Evolutionary conservation across 2,888 invertebrate genomes (phyloP).

Genomic region (Baccha elongata): DNA sequence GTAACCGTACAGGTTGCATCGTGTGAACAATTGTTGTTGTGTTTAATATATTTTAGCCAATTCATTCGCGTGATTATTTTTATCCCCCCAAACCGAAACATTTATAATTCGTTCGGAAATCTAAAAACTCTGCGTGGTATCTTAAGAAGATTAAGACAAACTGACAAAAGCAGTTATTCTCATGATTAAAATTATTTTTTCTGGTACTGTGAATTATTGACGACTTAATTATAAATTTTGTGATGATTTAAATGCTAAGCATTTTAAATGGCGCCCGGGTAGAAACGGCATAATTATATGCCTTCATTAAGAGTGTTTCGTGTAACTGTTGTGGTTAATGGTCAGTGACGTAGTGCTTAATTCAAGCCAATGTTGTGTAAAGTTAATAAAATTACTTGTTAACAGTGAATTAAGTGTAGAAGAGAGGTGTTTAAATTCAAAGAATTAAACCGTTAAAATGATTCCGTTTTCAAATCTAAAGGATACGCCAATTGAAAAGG

Average conservation of each 20-base stretch:
- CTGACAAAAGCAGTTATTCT: background rate
- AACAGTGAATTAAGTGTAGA: conserved; percentile 32
- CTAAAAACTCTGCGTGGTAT: background rate
- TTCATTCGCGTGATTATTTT: conserved; percentile 5
- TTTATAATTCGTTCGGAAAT: background rate
- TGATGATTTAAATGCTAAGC: conserved; percentile 1
- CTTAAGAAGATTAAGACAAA: background rate
- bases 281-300: conserved; percentile 39
- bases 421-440: conserved; percentile 55
- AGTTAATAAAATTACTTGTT: conserved; percentile 59
- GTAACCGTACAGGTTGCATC: conserved; percentile 70
- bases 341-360: conserved; percentile 3
- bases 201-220: conserved; percentile 26
- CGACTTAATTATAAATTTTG: conserved; percentile 11
- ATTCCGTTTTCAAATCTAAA: conserved; percentile 27
- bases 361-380: conserved; percentile 8
- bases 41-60: background rate
- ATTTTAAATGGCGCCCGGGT: background rate
- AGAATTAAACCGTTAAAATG: conserved; percentile 36
- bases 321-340: conserved; percentile 33
- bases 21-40: conserved; percentile 43
- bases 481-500: conserved; percentile 38
- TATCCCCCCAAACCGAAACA: background rate
- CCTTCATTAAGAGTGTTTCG: conserved; percentile 36
- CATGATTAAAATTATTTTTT: background rate